These are phyloP conservation scores for Hecatera dysodea DNA, from an alignment of 2,888 invertebrate species.

Conservation along the genomic window DNA sequence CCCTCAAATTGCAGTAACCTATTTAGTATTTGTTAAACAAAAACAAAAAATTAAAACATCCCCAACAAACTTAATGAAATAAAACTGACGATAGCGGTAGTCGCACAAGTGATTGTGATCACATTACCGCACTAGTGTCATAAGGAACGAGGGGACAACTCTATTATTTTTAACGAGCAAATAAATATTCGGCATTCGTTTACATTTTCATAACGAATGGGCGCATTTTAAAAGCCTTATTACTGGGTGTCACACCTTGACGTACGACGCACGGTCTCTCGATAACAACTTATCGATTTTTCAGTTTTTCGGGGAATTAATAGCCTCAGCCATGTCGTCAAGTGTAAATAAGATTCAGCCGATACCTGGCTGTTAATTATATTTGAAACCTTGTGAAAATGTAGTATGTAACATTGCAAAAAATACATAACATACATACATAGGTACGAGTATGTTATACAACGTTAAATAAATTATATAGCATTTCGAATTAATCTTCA, in stretches of 20 bases:
- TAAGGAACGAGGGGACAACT: constrained; percentile 63
- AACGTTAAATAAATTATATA: constrained; percentile 30
- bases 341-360: neutral
- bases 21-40: constrained; percentile 6
- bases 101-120: constrained; percentile 54
- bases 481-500: constrained; percentile 50
- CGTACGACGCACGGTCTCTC: constrained; percentile 70
- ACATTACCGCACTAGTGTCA: constrained; percentile 49
- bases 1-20: neutral
- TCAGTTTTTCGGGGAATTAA: constrained; percentile 60
- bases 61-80: constrained; percentile 20
- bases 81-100: constrained; percentile 25
- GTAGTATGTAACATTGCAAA: neutral
- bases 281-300: constrained; percentile 77
- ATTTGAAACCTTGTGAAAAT: neutral
- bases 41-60: constrained; percentile 25
- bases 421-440: too few relatives aligned
- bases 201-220: constrained; percentile 80
- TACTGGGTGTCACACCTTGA: constrained; percentile 76
- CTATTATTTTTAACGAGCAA: constrained; percentile 77
- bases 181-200: constrained; percentile 78
- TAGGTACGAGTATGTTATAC: too few relatives aligned
- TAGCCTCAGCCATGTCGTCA: constrained; percentile 25
- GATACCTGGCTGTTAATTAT: neutral
- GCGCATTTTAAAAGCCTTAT: constrained; percentile 84